phyloP scores from a whole-genome alignment of 2,113 vertebrate species.

The Machaerirhynchus nigripectus region DNA sequence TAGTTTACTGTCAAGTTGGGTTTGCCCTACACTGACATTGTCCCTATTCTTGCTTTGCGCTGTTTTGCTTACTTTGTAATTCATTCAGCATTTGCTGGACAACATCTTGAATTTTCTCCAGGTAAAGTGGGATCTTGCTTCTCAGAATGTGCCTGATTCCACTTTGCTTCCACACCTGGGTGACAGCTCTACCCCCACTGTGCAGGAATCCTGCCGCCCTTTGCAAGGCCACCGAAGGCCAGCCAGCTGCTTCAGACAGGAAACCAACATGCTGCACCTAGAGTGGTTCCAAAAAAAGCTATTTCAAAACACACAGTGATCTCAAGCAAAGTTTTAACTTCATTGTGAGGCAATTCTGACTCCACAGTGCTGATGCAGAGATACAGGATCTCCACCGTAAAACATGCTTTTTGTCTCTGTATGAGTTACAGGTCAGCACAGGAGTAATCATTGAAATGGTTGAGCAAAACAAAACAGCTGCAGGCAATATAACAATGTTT shows the following conservation, averaged over 20 bases:
- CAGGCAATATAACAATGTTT: background rate
- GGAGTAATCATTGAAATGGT: background rate
- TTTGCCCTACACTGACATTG: background rate
- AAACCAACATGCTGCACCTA: slow-evolving; percentile 69
- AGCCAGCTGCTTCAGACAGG: slow-evolving; percentile 62
- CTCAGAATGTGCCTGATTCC: slow-evolving; percentile 45
- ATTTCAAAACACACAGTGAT: background rate
- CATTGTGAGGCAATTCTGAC: background rate
- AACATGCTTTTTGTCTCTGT: background rate
- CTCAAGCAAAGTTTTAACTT: background rate
- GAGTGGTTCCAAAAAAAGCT: background rate
- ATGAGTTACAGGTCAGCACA: background rate
- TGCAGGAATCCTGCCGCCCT: slow-evolving; percentile 55
- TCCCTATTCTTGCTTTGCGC: background rate
- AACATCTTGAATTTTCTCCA: slow-evolving; percentile 65
- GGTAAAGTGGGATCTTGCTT: slow-evolving; percentile 56
- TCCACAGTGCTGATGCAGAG: background rate
- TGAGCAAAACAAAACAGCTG: background rate
- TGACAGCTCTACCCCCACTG: background rate
- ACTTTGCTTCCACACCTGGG: slow-evolving; percentile 69
- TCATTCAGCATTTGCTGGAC: slow-evolving; percentile 78
- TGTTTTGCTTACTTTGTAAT: slow-evolving; percentile 77
- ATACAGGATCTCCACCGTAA: background rate
- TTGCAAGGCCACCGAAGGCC: slow-evolving; percentile 48
- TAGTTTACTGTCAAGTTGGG: background rate